phyloP scores from a whole-genome alignment of 2,888 invertebrate genomes.

The Heteromyza rotundicornis region DNA sequence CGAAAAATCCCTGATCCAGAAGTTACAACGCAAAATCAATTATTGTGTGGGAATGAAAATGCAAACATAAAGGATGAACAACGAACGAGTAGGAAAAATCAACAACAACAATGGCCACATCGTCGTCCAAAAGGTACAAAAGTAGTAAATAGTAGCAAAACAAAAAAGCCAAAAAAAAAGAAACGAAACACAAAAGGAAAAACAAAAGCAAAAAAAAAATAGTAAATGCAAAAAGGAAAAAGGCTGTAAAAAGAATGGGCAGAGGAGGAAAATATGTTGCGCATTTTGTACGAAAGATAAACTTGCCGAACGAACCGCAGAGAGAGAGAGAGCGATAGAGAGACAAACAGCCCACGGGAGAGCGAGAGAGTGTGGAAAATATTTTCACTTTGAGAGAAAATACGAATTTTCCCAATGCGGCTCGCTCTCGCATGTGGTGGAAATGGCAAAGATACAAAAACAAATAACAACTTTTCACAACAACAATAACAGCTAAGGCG shows the following conservation, averaged over 20 bases:
- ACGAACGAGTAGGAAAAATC: not conserved
- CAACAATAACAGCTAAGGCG: no score
- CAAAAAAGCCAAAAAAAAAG: not conserved
- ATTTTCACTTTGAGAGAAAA: not conserved
- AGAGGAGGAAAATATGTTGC: no score
- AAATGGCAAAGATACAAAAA: no score
- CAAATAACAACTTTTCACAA: no score
- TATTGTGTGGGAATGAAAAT: conserved; percentile 39
- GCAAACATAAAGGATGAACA: conserved; percentile 13
- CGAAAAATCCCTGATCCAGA: conserved; percentile 29
- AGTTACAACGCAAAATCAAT: conserved; percentile 50
- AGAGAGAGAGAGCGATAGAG: not conserved
- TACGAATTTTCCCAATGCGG: not conserved
- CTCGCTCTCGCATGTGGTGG: not conserved
- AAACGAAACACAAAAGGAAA: not conserved
- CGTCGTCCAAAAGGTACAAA: not conserved
- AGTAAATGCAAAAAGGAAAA: not conserved
- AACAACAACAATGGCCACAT: not conserved
- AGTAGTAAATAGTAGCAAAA: conserved; percentile 5
- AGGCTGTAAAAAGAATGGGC: not conserved
- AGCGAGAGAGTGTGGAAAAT: conserved; percentile 10
- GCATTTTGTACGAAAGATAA: no score
- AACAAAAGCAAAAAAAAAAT: conserved; percentile 14
- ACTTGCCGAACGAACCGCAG: not conserved
- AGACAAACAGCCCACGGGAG: conserved; percentile 4